phyloP scores from a whole-genome alignment of 2,797 vertebrate species.

The Nyctalus aviator region DNA sequence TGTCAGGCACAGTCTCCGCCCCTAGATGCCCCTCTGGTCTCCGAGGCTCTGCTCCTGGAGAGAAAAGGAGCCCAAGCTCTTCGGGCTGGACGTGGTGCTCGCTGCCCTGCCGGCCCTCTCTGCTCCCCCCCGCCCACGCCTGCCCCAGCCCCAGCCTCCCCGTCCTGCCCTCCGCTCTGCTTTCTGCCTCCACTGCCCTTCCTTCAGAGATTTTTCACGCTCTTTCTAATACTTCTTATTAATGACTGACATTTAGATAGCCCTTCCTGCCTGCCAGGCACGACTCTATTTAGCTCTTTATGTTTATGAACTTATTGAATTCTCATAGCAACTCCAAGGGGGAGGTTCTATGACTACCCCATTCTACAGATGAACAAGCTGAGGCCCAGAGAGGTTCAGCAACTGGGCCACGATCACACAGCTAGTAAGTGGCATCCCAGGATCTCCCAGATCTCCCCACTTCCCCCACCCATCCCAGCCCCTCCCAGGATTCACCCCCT shows the following conservation, averaged over 20 bases:
- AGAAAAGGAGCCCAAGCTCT: background rate
- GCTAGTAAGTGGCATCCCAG: background rate
- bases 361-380: slow-evolving; percentile 27
- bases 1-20: background rate
- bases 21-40: background rate
- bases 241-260: background rate
- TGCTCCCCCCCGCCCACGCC: background rate
- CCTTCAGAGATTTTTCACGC: background rate
- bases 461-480: rapidly evolving
- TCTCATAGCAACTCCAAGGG: background rate
- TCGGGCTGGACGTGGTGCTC: rapidly evolving
- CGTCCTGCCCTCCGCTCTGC: background rate
- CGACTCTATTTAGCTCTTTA: background rate
- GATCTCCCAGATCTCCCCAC: background rate
- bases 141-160: background rate
- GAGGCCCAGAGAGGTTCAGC: slow-evolving; percentile 3
- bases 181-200: background rate
- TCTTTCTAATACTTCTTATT: background rate
- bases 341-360: background rate
- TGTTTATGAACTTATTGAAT: background rate
- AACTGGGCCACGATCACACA: background rate
- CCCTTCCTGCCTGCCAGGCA: background rate
- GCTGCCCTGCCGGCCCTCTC: background rate
- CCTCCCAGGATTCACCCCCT: background rate
- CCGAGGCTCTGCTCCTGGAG: background rate